Evolutionary conservation across 2,888 invertebrate genomes (phyloP).

Genomic region (Papilio protenor): DNA sequence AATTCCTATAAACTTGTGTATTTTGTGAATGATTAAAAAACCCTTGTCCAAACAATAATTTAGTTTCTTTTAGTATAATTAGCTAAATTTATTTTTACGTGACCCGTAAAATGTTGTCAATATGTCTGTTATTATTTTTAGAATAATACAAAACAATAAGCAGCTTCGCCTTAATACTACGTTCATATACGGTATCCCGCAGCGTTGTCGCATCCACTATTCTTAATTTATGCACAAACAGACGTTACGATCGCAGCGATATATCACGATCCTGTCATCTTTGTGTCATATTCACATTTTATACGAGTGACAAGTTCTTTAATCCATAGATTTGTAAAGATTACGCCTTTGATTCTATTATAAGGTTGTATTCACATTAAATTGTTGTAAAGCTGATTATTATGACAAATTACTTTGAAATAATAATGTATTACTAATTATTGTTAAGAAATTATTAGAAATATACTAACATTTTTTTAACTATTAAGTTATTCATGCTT

Average conservation of each 20-base stretch:
- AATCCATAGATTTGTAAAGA: neutral
- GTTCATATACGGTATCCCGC: constrained; percentile 52
- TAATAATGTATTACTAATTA: too few relatives aligned
- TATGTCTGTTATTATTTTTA: neutral
- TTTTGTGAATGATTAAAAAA: too few relatives aligned
- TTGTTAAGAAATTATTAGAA: neutral
- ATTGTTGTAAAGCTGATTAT: neutral
- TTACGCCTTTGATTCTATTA: neutral
- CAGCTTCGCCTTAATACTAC: constrained; percentile 49
- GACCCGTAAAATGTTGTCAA: neutral
- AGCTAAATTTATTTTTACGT: too few relatives aligned
- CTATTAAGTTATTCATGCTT: neutral
- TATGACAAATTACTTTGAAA: neutral
- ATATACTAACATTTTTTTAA: neutral
- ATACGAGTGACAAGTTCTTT: neutral
- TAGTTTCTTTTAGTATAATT: too few relatives aligned
- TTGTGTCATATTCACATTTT: neutral
- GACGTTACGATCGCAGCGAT: constrained; percentile 47
- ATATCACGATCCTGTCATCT: constrained; percentile 43
- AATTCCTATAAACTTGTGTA: too few relatives aligned
- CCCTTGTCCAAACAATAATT: too few relatives aligned
- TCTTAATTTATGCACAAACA: constrained; percentile 60
- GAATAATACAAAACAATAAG: neutral
- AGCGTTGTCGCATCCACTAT: constrained; percentile 52
- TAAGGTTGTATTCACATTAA: neutral